Evolutionary conservation across 2,888 invertebrate genomes (phyloP).

Genomic region (Lepas anatifera): DNA sequence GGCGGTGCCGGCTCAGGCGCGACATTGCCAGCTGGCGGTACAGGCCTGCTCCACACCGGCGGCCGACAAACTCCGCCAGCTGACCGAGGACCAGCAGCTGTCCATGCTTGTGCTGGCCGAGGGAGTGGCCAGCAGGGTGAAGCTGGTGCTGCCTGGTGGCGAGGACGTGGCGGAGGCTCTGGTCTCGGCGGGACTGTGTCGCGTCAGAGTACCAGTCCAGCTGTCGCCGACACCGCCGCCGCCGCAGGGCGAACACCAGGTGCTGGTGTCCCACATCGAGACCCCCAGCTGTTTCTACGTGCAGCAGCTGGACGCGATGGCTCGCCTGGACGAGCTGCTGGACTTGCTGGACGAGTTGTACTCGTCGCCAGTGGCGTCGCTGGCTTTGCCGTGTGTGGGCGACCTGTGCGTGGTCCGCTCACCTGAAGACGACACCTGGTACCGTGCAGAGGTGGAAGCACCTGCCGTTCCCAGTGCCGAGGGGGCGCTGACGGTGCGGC

Average conservation of each 20-base stretch:
- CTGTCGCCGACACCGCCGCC: neutral
- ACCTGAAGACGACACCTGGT: neutral
- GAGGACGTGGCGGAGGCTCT: neutral
- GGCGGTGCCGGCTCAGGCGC: neutral
- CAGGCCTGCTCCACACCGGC: neutral
- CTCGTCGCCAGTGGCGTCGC: neutral
- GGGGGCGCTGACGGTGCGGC: neutral
- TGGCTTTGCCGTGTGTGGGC: neutral
- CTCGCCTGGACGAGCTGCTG: neutral
- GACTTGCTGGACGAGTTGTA: slow-evolving; percentile 1
- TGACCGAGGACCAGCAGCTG: neutral
- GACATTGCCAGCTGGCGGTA: neutral
- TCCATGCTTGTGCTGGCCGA: neutral
- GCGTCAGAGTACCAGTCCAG: neutral
- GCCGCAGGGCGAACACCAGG: neutral
- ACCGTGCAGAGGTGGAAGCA: neutral
- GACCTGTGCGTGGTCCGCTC: neutral
- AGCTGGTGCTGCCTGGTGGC: neutral
- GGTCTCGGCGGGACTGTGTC: neutral
- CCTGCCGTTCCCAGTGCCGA: neutral
- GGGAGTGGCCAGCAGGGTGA: neutral
- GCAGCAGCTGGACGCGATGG: neutral
- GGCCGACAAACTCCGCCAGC: neutral
- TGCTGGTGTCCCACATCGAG: neutral
- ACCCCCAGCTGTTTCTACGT: neutral